These are phyloP conservation scores for Gopherus flavomarginatus DNA, from an alignment of 2,113 vertebrate species.

Conservation along the genomic window DNA sequence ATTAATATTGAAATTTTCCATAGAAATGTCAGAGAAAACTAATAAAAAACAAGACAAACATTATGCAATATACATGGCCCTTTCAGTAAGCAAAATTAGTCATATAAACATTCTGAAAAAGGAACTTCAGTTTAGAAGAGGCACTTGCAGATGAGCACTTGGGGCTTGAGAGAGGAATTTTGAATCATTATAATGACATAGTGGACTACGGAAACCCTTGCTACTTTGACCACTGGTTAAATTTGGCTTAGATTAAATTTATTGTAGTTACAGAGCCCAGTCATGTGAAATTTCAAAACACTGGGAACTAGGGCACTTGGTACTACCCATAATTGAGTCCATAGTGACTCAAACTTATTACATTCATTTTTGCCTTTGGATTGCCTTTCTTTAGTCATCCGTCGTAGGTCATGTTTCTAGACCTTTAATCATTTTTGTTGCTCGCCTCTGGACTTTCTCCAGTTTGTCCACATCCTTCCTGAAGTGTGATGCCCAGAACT, in stretches of 20 bases:
- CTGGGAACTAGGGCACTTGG: not conserved
- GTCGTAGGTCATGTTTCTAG: too few relatives aligned
- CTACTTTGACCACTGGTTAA: constrained; percentile 16
- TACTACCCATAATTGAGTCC: not conserved
- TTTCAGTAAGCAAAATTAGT: not conserved
- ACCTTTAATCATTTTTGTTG: too few relatives aligned
- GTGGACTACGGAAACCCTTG: not conserved
- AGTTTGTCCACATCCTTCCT: too few relatives aligned
- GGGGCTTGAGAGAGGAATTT: not conserved
- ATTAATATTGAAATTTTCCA: not conserved
- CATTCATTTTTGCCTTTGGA: not conserved
- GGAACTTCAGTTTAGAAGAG: not conserved
- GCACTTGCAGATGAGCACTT: not conserved
- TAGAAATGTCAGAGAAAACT: not conserved
- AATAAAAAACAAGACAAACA: not conserved
- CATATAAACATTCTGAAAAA: not conserved
- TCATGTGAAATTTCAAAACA: not conserved
- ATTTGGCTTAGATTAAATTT: constrained; percentile 25
- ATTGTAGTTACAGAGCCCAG: not conserved
- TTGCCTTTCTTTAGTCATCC: too few relatives aligned
- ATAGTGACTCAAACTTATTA: constrained; percentile 4
- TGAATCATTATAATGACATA: constrained; percentile 11
- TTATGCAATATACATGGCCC: not conserved
- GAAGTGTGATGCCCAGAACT: too few relatives aligned
- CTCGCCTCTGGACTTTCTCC: too few relatives aligned